Evolutionary conservation across 2,113 vertebrate genomes (phyloP), one percentile per base, ranked within the genome.

Genomic region (Calidris pygmaea): DNA sequence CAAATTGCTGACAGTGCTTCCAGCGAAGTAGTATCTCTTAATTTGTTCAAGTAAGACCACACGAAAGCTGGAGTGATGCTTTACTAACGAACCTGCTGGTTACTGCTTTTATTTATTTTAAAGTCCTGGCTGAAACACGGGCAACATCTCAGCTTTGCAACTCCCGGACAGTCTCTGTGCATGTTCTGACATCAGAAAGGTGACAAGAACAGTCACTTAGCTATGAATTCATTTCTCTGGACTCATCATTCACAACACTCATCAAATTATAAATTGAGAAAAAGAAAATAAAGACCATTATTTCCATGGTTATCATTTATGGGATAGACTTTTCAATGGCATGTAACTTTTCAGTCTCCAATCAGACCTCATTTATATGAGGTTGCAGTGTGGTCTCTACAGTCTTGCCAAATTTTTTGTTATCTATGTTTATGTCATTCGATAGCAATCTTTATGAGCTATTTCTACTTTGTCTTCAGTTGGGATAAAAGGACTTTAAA

Each of bases 1-100:
- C 65, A 67, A 88, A 96, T 72, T 91, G 76, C 37, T 19, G 47
- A 74, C 27, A 59, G 37, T 56, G 70, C 60, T 95, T 94, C 79
- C 75, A 89, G 17, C 0, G 34, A 95, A 84, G 70, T 32, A 1
- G 5, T 60, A 58, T 91, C 66, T 89, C 85, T 94, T 80, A 58
- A 35, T 80, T 94, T 95, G 39, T 77, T 67, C 72, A 93, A 86
- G 87, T 96, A 78, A 91, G 37, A 68, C 48, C 65, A 91, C 78
- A 87, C 34, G 87, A 93, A 91, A 45, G 29, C 29, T 85, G 62
- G 41, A 95, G 29, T 50, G 10, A 66, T n/a, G 23, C 50, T 67
- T 85, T 82, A 89, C 58, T 77, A 88, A 71, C 35, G 60, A 94
- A 75, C 4, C 3, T 13, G 9, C 8, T 95, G 11, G 60, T 45